Base-by-base conservation (phyloP, 1,140 invertebrate species). In the Bombus waltoni region DNA sequence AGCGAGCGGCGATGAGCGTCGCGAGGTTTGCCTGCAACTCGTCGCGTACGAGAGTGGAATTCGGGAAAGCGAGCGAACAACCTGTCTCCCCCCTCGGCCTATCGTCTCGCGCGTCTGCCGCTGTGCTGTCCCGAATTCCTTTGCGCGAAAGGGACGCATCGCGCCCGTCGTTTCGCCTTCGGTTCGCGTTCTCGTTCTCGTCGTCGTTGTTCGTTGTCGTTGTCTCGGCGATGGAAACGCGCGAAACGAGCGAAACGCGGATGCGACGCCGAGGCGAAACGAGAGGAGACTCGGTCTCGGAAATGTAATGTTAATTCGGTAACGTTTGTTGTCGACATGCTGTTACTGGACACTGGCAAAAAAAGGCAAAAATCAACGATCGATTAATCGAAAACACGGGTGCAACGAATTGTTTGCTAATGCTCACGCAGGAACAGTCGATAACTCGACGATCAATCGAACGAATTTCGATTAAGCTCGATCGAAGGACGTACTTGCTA, bases 401-500 rank as follows among this genome's bases (percentile, higher is more conserved):
- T 94, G 94, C 94, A 94, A 92, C 82, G 83, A 89, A 82, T 53
- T 32, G 75, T 90, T 59, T 68, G 53, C 89, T 62, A 87, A 85
- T 89, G 88, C 81, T 87, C 74, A 81, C 85, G 88, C 88, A 84
- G 81, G 80, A 84, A 71, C 9, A 74, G 66, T 53, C 77, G 65
- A 80, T n/a, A 44, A 78, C 25, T 76, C 74, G 82, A 77, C 42
- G 40, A 47, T 83, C 57, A 57, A 68, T 18, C 38, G 66, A 70
- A 38, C 28, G 65, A 66, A 66, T 66, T 72, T 62, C 79, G 83
- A 85, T 65, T 53, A 53, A 80, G 76, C 53, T 85, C 76, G 83
- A 80, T 85, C 85, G 82, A 76, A 81, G 80, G 92, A 96, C 97
- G 95, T 97, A 98, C 97, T 97, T 97, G 97, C 96, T 90, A 97